Base-by-base conservation (phyloP, 1,140 invertebrate genomes). In the Saccostrea echinata region DNA sequence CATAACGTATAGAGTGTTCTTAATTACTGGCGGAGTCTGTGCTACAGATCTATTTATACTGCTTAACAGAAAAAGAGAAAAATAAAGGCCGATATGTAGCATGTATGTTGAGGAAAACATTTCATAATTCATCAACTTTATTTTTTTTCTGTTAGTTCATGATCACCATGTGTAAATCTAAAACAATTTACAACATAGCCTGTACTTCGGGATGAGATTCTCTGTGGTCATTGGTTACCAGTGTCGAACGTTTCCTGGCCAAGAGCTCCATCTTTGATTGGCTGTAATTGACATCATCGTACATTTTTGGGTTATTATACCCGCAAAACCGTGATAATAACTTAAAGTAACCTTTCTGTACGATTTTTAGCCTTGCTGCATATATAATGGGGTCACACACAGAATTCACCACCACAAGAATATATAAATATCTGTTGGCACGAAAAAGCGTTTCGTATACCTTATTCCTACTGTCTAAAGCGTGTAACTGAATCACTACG, bases 351-450 rank as follows among this genome's bases (percentile, higher is more conserved):
- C 91, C 90, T 52, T 88, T 82, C 71, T 91, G 90, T n/a, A 93
- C 90, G 88, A 97, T 96, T n/a, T 95, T 94, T 96, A 97, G 97
- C 61, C 97, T 92, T 4, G 96, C 95, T 3, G 96, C 96, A 91
- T 97, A 97, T 68, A 97, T 97, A 83, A 97, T 96, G 0, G 96
- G 96, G 93, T 97, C 97, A 24, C 96, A 95, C 16, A 97, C 90
- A 24, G 96, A 96, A 91, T 97, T 97, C 30, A 96, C 91, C 18
- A 97, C 95, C 18, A 97, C 92, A 12, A 97, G 89, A 18, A 90
- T 88, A 81, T 91, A 89, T 16, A 94, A 86, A 86, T 93, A 92
- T 57, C 88, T 84, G 83, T 92, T 89, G 30, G 88, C 89, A 33
- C 90, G 84, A 24, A 88, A 57, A 33, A 90, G 84, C 11, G 71